These are phyloP conservation scores for Beroe forskalii DNA, from an alignment of 37 sponge, comb jelly and placozoan genomes.

Conservation along the genomic window DNA sequence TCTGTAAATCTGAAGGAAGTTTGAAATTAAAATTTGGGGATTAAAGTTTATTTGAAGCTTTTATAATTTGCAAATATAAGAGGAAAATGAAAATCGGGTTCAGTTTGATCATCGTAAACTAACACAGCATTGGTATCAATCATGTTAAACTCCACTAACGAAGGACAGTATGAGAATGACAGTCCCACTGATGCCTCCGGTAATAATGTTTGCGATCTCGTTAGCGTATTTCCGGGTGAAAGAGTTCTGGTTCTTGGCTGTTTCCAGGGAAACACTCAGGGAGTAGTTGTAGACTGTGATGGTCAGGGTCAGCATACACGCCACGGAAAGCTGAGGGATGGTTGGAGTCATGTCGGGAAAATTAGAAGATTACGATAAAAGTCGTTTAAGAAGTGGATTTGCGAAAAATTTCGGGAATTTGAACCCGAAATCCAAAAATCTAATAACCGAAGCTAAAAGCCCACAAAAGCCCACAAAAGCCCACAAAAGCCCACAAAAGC, in stretches of 20 bases:
- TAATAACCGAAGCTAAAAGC: not conserved
- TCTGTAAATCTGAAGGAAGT: constrained; percentile 17
- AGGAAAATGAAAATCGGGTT: too few species aligned
- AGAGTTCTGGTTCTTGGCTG: constrained; percentile 9
- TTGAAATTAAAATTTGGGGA: too few species aligned
- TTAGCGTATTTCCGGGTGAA: constrained; percentile 47
- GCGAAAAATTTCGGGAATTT: too few species aligned
- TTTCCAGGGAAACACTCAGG: not conserved
- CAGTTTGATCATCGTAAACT: too few species aligned
- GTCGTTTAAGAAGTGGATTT: not conserved
- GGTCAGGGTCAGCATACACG: constrained; percentile 1
- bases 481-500: too few species aligned
- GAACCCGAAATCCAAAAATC: not conserved
- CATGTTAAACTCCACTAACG: too few species aligned
- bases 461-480: too few species aligned
- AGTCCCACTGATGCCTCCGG: constrained; percentile 23
- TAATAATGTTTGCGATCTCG: constrained; percentile 10
- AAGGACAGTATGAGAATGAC: not conserved
- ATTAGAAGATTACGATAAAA: not conserved
- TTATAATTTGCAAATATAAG: too few species aligned
- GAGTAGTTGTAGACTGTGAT: constrained; percentile 62
- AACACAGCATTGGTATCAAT: too few species aligned
- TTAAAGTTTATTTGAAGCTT: too few species aligned
- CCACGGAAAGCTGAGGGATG: not conserved
- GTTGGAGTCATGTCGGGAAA: too few species aligned